phyloP scores from a whole-genome alignment of 2,888 invertebrate genomes.

The Fissipunctia ypsillon region DNA sequence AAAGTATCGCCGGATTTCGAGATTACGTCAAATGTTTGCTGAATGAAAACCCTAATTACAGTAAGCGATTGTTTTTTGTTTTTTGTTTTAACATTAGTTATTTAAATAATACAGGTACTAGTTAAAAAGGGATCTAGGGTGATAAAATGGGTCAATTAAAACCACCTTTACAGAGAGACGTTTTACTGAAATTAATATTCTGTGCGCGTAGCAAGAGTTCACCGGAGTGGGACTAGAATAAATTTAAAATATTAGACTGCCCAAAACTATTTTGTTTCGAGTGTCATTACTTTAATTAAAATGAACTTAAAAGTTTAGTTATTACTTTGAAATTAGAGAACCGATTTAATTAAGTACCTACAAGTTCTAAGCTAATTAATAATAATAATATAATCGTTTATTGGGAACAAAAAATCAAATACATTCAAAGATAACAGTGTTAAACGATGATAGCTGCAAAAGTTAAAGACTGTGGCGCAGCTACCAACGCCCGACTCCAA shows the following conservation, averaged over 20 bases:
- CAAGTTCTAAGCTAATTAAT: not conserved
- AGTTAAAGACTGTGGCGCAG: no score
- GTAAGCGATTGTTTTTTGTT: constrained; percentile 80
- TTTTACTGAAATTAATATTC: constrained; percentile 49
- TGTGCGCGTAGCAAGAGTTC: not conserved
- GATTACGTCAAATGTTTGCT: constrained; percentile 85
- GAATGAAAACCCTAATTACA: constrained; percentile 85
- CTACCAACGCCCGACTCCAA: no score
- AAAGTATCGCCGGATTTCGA: constrained; percentile 89
- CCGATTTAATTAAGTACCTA: not conserved
- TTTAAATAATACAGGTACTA: not conserved
- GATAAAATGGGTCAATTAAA: constrained; percentile 35
- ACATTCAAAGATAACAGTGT: no score
- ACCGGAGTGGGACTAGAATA: constrained; percentile 17
- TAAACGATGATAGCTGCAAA: no score
- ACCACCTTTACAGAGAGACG: constrained; percentile 3
- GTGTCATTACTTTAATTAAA: constrained; percentile 37
- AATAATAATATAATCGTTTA: no score
- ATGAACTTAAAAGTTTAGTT: not conserved
- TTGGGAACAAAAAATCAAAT: no score
- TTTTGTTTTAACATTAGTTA: not conserved
- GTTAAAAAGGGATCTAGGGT: constrained; percentile 17
- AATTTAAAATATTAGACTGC: constrained; percentile 31
- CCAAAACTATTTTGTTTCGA: constrained; percentile 32
- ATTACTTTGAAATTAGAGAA: not conserved